Conservation (phyloP, 2,888 invertebrate genomes). For the Folsomia candida region DNA sequence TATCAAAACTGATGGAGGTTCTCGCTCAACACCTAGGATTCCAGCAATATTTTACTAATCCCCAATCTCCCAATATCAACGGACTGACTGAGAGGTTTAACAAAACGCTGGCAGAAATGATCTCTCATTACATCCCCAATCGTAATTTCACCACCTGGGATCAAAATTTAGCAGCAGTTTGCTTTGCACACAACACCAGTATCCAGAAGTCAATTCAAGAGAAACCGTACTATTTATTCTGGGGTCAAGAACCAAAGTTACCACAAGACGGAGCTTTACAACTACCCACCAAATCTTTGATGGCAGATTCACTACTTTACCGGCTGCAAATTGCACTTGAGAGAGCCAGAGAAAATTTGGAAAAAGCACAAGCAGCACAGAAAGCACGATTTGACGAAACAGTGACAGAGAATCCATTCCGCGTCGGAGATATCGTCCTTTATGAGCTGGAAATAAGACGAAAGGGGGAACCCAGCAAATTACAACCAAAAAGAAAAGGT, state of each 20-base stretch:
- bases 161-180: conserved; percentile 19
- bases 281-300: conserved; percentile 16
- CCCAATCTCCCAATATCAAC: conserved; percentile 41
- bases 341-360: background rate
- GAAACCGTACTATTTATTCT: conserved; percentile 41
- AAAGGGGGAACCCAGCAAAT: conserved; percentile 26
- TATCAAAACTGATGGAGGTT: conserved; percentile 26
- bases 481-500: conserved; percentile 20
- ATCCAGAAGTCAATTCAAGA: conserved; percentile 31
- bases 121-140: conserved; percentile 38
- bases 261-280: conserved; percentile 32
- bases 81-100: conserved; percentile 48
- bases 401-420: background rate
- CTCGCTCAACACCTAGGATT: conserved; percentile 16
- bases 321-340: conserved; percentile 8
- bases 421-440: conserved; percentile 20
- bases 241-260: conserved; percentile 33
- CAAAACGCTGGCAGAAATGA: conserved; percentile 38
- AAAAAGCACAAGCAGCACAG: background rate
- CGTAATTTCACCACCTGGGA: conserved; percentile 43
- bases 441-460: conserved; percentile 18
- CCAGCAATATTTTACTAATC: conserved; percentile 33
- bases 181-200: conserved; percentile 42
- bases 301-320: background rate
- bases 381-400: conserved; percentile 12